phyloP scores from a whole-genome alignment of 2,113 vertebrate species.

The Centropus bengalensis region DNA sequence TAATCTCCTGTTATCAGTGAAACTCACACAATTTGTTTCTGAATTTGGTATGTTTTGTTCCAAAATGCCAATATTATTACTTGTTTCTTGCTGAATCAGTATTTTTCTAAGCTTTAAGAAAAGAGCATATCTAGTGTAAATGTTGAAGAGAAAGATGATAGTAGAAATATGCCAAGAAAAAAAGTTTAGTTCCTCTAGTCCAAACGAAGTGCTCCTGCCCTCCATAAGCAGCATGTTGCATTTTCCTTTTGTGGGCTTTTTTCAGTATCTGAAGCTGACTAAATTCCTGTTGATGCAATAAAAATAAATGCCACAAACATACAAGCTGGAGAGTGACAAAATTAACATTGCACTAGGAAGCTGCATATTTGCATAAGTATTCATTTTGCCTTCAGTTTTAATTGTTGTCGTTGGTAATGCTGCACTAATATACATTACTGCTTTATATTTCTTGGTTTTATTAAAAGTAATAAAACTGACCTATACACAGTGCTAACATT shows the following conservation, averaged over 20 bases:
- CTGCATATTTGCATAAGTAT: not conserved
- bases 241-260: not conserved
- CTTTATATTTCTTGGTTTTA: slow-evolving; percentile 13
- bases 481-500: not conserved
- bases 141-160: not conserved
- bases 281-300: not conserved
- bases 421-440: not conserved
- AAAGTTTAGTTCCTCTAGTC: not conserved
- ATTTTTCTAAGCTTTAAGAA: not conserved
- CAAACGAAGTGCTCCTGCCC: not conserved
- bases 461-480: slow-evolving; percentile 50
- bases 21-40: slow-evolving; percentile 15
- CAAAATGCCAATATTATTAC: not conserved
- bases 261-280: not conserved
- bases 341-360: not conserved
- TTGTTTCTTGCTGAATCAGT: slow-evolving; percentile 8
- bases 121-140: not conserved
- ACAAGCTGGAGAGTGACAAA: not conserved
- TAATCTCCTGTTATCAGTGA: not conserved
- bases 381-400: slow-evolving; percentile 12
- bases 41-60: slow-evolving; percentile 7
- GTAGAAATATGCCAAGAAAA: not conserved
- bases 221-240: not conserved
- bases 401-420: not conserved
- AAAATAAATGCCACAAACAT: not conserved